Conservation (phyloP, 92 coral and sea anemone genomes). For the Porites divaricata region DNA sequence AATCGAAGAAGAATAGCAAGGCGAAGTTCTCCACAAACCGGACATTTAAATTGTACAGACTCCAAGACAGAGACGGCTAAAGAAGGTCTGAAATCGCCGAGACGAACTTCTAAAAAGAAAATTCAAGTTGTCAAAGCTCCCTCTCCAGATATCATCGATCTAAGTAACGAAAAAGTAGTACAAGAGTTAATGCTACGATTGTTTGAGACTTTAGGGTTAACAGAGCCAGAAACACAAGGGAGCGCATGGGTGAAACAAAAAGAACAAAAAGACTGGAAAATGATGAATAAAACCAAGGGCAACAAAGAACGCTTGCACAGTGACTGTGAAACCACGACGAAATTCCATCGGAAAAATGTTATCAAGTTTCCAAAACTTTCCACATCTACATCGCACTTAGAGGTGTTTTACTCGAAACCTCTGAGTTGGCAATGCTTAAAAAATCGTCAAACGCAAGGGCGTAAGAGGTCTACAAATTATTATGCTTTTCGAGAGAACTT, state of each 20-base stretch:
- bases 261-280: background rate
- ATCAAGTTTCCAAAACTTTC: slow-evolving; percentile 1
- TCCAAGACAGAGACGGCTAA: background rate
- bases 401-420: slow-evolving; percentile 40
- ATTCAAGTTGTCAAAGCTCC: slow-evolving; percentile 3
- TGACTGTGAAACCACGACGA: background rate
- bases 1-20: background rate
- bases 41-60: background rate
- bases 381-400: slow-evolving; percentile 1
- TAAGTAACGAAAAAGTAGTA: slow-evolving; percentile 35
- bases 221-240: background rate
- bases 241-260: too few species aligned
- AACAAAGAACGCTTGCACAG: background rate
- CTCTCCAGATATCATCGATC: slow-evolving; percentile 40
- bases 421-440: slow-evolving; percentile 8
- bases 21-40: background rate
- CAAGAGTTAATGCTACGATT: slow-evolving; percentile 18
- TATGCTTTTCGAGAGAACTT: background rate
- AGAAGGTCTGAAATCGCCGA: background rate
- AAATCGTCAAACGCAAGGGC: background rate
- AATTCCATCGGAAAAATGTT: background rate
- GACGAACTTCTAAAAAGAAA: background rate
- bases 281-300: background rate
- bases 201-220: slow-evolving; percentile 3
- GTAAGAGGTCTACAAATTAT: background rate